Base-by-base conservation (phyloP, 2,888 invertebrate genomes). In the Halocaridina rubra region DNA sequence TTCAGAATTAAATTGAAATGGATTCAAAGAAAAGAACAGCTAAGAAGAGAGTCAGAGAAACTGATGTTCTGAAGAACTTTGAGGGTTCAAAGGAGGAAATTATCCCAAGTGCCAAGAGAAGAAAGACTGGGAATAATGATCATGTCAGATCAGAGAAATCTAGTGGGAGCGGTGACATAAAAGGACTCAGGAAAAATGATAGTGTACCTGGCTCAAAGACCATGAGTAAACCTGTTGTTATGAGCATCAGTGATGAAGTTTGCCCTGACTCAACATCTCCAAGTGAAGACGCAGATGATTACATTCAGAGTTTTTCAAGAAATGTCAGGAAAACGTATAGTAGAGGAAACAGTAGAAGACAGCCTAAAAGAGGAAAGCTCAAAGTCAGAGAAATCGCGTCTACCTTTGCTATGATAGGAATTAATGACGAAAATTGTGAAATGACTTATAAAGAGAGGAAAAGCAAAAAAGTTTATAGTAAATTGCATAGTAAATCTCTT, bases 271-370 rank as follows among this genome's bases (percentile, higher is more conserved):
- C n/a, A n/a, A n/a, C n/a, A n/a, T n/a, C n/a, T n/a, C n/a, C n/a
- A 8, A 24, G 39, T 33, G 16, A 19, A 32, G 22, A 39, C 22
- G n/a, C 53, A 24, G 27, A 46, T 39, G 22, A 46, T 74, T 8
- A 74, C 67, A 39, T 5, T 39, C 32, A 69, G 64, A 69, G 46
- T 46, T 30, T 82, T 59, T 24, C 71, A 69, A 77, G 53, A 29
- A 30, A 77, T 46, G 57, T 77, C 16, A 78, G 57, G 59, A 82
- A 82, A 61, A 78, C 82, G 4, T 82, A 82, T 59, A 69, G 69
- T 30, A 72, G 77, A 8, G 24, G 71, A 33, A 82, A 27, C 32
- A 82, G 61, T 59, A 67, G 59, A 24, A 59, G 64, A 19, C 24
- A 22, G n/a, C 8, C 27, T 16, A 72, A 71, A 46, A 72, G 57